Conservation (phyloP, 2,888 invertebrate species). For the Nephrotoma appendiculata region DNA sequence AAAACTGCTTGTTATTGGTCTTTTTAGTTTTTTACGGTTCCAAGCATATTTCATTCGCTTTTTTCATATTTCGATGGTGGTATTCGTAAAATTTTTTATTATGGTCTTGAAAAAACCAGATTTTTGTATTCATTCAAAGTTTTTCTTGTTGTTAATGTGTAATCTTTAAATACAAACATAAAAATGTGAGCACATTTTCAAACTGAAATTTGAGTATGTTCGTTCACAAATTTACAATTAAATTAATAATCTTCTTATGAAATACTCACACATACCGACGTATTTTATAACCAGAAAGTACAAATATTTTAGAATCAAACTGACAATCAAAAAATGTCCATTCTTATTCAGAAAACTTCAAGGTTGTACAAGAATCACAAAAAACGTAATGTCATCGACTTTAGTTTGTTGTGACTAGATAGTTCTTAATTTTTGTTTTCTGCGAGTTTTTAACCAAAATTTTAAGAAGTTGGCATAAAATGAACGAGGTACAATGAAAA, state of each 20-base stretch:
- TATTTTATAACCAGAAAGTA: background rate
- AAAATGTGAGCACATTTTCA: background rate
- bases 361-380: background rate
- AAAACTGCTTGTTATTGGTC: background rate
- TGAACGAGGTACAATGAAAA: background rate
- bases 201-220: background rate
- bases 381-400: background rate
- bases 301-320: background rate
- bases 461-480: background rate
- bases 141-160: background rate
- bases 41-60: background rate
- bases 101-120: background rate
- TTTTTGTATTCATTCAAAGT: slow-evolving; percentile 3
- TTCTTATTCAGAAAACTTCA: background rate
- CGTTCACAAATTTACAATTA: background rate
- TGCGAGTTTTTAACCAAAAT: background rate
- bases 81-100: background rate
- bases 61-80: background rate
- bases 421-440: background rate
- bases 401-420: background rate
- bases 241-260: background rate
- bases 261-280: too few species aligned
- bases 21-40: background rate
- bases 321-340: background rate
- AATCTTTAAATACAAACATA: background rate